Evolutionary conservation across 2,888 invertebrate genomes (phyloP).

Genomic region (Phortica okadai): DNA sequence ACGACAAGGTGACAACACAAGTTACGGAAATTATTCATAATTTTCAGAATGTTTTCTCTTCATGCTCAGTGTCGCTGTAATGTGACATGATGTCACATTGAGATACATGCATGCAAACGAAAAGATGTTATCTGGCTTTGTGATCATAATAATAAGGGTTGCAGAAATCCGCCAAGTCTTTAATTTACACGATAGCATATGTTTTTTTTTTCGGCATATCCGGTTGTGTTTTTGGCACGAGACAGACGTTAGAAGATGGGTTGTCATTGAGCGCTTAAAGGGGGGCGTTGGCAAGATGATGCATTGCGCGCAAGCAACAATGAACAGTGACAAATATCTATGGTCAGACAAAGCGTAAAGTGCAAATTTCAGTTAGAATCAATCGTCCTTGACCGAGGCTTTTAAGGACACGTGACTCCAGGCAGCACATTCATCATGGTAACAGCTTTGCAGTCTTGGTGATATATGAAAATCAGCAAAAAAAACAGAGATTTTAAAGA

Average conservation of each 20-base stretch:
- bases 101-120: not conserved
- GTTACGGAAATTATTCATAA: constrained; percentile 71
- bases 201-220: constrained; percentile 3
- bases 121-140: constrained; percentile 25
- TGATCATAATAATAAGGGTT: constrained; percentile 26
- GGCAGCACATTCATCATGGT: no score
- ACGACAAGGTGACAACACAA: constrained; percentile 48
- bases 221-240: constrained; percentile 22
- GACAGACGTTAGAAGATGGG: not conserved
- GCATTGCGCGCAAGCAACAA: constrained; percentile 38
- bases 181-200: constrained; percentile 29
- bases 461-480: no score
- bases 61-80: not conserved
- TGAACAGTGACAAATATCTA: constrained; percentile 31
- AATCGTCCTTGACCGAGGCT: not conserved
- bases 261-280: not conserved
- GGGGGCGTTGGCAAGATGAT: constrained; percentile 23
- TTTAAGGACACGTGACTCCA: constrained; percentile 30
- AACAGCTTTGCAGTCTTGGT: no score
- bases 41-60: constrained; percentile 52
- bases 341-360: constrained; percentile 26
- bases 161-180: constrained; percentile 18
- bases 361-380: constrained; percentile 14
- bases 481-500: not conserved
- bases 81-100: constrained; percentile 21